Evolutionary conservation across 2,797 vertebrate genomes (phyloP).

Genomic region (Anguilla pacifica): DNA sequence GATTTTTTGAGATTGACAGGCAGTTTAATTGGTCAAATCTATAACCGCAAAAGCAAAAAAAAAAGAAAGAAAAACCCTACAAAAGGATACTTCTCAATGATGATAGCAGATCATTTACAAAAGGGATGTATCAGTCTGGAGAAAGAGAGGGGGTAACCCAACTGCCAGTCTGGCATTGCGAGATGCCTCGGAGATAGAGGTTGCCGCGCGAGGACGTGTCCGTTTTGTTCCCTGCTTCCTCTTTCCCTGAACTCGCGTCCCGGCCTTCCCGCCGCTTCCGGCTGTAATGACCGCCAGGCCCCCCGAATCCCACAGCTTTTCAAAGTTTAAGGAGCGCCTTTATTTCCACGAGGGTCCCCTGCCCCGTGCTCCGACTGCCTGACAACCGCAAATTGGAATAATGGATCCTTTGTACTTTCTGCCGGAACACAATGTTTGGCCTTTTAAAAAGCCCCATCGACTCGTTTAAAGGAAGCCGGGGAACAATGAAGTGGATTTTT

Average conservation of each 20-base stretch:
- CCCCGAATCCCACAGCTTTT: slow-evolving; percentile 1
- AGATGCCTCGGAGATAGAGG: background rate
- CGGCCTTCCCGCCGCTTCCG: background rate
- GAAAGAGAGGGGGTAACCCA: background rate
- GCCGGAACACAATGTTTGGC: slow-evolving; percentile 15
- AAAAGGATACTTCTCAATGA: too few species aligned
- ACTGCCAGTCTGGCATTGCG: background rate
- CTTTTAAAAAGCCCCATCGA: slow-evolving; percentile 19
- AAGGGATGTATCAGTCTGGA: background rate
- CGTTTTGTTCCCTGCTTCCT: background rate
- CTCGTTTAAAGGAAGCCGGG: slow-evolving; percentile 1
- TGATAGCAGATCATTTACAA: too few species aligned
- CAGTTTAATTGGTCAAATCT: too few species aligned
- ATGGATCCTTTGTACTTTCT: slow-evolving; percentile 47
- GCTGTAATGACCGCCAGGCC: background rate
- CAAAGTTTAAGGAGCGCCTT: background rate
- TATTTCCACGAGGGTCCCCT: background rate
- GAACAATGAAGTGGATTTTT: slow-evolving; percentile 1
- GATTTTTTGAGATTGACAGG: background rate
- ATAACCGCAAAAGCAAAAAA: too few species aligned
- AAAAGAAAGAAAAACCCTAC: too few species aligned
- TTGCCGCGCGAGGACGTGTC: background rate
- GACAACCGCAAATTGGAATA: slow-evolving; percentile 47
- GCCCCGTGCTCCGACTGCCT: slow-evolving; percentile 37
- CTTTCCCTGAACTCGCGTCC: background rate